phyloP scores from a whole-genome alignment of 1,140 invertebrate species.

The Ruditapes philippinarum region DNA sequence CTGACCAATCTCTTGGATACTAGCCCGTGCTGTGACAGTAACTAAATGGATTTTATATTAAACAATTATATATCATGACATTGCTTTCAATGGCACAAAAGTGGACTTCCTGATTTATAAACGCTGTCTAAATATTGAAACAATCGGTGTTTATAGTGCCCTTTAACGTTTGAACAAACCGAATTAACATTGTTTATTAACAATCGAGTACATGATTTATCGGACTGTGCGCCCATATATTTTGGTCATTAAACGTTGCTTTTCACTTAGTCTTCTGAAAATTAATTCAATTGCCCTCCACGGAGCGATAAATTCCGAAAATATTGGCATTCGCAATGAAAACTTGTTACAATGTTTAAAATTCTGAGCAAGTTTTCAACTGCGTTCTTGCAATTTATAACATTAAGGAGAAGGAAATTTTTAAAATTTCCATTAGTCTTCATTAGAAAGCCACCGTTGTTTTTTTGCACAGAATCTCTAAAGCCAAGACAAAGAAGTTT shows the following conservation, averaged over 20 bases:
- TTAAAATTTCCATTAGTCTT: conserved; percentile 4
- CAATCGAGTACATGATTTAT: conserved; percentile 28
- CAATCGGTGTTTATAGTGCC: conserved; percentile 25
- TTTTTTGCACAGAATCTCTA: neutral
- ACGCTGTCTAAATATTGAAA: neutral
- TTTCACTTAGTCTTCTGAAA: conserved; percentile 4
- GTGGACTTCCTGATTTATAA: neutral
- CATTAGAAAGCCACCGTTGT: neutral
- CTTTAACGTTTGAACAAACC: conserved; percentile 29
- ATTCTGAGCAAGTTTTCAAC: conserved; percentile 16
- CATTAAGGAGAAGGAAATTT: neutral
- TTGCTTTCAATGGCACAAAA: neutral
- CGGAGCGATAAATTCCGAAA: conserved; percentile 22
- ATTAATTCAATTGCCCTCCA: conserved; percentile 11
- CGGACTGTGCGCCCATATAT: conserved; percentile 4
- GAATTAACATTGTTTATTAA: conserved; percentile 57
- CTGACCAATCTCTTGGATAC: neutral
- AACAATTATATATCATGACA: neutral
- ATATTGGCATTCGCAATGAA: conserved; percentile 11
- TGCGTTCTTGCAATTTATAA: neutral
- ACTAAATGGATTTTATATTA: neutral
- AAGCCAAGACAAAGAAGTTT: neutral
- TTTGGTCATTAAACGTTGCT: conserved; percentile 36
- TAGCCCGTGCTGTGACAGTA: neutral
- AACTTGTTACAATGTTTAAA: conserved; percentile 31